Evolutionary conservation across 2,797 vertebrate genomes (phyloP).

Genomic region (Rhynchotus rufescens): DNA sequence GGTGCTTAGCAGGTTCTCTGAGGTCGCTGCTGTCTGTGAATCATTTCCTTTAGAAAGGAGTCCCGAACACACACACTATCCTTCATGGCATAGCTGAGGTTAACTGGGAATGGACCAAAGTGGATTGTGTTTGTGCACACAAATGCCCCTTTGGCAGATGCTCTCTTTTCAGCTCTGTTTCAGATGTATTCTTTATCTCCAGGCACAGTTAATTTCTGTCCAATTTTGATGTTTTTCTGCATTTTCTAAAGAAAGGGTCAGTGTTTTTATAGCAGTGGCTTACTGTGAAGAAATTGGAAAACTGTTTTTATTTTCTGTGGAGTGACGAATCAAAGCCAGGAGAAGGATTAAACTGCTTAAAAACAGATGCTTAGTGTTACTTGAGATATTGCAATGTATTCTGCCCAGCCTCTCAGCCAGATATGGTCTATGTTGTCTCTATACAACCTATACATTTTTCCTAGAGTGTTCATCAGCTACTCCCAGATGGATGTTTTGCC

Average conservation of each 20-base stretch:
- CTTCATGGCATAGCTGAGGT: neutral
- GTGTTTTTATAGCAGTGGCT: neutral
- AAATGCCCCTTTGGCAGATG: neutral
- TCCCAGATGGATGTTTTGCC: neutral
- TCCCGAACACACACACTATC: neutral
- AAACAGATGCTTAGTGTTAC: neutral
- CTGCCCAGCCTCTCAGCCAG: neutral
- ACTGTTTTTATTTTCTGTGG: neutral
- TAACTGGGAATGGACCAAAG: neutral
- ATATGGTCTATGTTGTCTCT: neutral
- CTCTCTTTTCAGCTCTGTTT: fast-evolving
- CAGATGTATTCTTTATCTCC: neutral
- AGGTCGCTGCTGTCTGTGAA: neutral
- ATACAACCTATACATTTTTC: neutral
- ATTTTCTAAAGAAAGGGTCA: neutral
- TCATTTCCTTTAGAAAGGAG: neutral
- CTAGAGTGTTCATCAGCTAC: neutral
- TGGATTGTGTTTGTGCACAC: neutral
- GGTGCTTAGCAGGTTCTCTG: neutral
- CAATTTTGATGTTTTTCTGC: neutral
- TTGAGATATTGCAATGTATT: neutral
- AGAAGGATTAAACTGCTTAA: neutral
- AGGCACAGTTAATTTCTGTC: neutral
- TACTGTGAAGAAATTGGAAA: neutral
- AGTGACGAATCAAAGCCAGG: neutral